A percentile compares a stretch with the other conserved stretches of the same genome.
phyloP scores from a whole-genome alignment of 2,797 vertebrate species.

The Lepus oiostolus region DNA sequence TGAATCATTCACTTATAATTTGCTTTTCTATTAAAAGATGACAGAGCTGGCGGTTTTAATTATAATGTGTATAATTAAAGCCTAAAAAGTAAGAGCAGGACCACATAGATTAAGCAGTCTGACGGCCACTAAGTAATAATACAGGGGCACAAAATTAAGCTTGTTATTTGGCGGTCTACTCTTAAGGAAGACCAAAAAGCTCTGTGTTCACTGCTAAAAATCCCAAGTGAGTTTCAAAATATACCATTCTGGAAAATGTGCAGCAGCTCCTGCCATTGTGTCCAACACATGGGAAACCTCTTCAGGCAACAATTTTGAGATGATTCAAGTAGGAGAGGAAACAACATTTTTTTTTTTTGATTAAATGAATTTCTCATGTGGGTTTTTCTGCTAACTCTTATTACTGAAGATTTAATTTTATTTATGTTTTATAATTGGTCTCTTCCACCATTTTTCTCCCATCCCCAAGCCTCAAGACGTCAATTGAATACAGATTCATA shows the following conservation, averaged over 20 bases:
- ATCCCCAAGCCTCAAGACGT: background rate
- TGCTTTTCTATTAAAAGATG: slow-evolving; percentile 61
- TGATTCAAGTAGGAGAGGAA: background rate
- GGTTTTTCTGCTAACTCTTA: background rate
- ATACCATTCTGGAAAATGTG: background rate
- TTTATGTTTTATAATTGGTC: background rate
- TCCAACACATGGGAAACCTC: background rate
- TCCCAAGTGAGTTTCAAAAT: background rate
- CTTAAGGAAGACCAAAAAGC: background rate
- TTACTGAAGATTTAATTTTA: slow-evolving; percentile 21
- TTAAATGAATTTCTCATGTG: background rate
- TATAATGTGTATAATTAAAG: slow-evolving; percentile 49
- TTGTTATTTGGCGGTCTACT: background rate
- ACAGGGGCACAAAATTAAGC: background rate
- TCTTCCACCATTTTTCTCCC: background rate
- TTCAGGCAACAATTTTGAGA: background rate
- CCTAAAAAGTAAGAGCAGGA: background rate
- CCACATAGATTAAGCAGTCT: slow-evolving; percentile 8
- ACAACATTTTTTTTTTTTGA: background rate
- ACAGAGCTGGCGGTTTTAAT: slow-evolving; percentile 45
- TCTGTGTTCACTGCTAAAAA: background rate
- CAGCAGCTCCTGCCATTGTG: background rate
- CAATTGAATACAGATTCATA: slow-evolving; percentile 39
- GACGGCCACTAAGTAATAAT: background rate
- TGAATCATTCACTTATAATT: slow-evolving; percentile 54